Percentiles rank a stretch among this genome's conserved stretches.
phyloP scores from a whole-genome alignment of 2,113 vertebrate genomes.

The Vulpes lagopus region DNA sequence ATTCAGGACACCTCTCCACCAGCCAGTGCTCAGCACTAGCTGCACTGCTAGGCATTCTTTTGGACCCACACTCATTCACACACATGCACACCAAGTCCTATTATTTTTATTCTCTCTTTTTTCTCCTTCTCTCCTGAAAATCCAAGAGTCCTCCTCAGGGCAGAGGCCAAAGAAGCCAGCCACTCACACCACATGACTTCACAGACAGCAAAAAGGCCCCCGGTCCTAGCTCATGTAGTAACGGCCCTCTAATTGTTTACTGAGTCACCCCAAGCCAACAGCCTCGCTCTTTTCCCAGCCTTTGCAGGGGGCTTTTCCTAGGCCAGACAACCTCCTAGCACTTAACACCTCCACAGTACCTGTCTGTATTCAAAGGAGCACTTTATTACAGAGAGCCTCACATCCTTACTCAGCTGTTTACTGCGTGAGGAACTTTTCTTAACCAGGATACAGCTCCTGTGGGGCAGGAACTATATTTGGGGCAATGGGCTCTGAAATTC shows the following conservation, averaged over 20 bases:
- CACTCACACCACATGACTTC: not conserved
- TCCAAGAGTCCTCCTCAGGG: not conserved
- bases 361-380: not conserved
- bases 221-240: not conserved
- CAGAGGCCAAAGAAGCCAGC: conserved; percentile 31
- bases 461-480: not conserved
- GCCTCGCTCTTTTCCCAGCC: not conserved
- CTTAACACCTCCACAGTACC: not conserved
- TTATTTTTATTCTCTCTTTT: conserved; percentile 5
- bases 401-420: not conserved
- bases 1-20: conserved; percentile 57
- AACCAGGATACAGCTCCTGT: not conserved
- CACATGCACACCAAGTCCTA: not conserved
- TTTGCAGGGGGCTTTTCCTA: not conserved
- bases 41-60: not conserved
- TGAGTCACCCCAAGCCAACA: not conserved
- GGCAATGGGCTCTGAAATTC: not conserved
- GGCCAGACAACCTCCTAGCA: not conserved
- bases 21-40: not conserved
- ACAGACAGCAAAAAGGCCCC: not conserved
- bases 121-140: not conserved
- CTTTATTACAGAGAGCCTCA: not conserved
- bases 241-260: not conserved
- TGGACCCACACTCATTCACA: not conserved
- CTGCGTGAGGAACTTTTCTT: not conserved